phyloP scores from a whole-genome alignment of 2,797 vertebrate species.

The Hippocampus kuda region DNA sequence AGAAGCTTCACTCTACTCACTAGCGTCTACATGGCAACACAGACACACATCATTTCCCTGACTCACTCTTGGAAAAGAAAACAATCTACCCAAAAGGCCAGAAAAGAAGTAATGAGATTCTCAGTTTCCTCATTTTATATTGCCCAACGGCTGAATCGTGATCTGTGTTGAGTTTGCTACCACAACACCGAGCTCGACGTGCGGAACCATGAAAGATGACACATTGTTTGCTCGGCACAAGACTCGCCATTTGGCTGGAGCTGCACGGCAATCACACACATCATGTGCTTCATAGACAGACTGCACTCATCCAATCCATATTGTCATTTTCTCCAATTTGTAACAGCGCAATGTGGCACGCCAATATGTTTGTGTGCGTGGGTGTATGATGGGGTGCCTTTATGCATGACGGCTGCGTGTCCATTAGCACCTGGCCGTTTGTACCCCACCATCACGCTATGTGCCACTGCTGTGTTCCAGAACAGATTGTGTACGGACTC shows the following conservation, averaged over 20 bases:
- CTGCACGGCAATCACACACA: conserved; percentile 21
- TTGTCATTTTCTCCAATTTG: conserved; percentile 38
- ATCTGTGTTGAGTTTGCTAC: conserved; percentile 36
- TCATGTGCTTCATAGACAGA: conserved; percentile 23
- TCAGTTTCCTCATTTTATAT: conserved; percentile 49
- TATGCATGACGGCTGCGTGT: conserved; percentile 29
- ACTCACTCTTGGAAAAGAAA: conserved; percentile 1
- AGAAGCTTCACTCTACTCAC: neutral
- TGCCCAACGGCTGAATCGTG: conserved; percentile 53
- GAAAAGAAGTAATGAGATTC: conserved; percentile 49
- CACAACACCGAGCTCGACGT: conserved; percentile 20
- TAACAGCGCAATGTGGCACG: conserved; percentile 37
- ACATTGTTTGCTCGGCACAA: conserved; percentile 23
- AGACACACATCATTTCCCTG: neutral
- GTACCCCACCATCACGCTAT: neutral
- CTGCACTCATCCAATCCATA: conserved; percentile 25
- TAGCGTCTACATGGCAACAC: neutral
- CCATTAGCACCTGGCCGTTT: neutral
- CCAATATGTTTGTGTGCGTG: conserved; percentile 23
- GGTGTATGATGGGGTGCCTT: conserved; percentile 5
- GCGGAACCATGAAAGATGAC: conserved; percentile 30
- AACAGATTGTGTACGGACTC: neutral
- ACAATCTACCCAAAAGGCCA: conserved; percentile 39
- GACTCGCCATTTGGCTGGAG: neutral
- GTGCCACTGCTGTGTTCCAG: neutral